Conservation (phyloP, 2,113 vertebrate genomes). For the Labeo rohita region DNA sequence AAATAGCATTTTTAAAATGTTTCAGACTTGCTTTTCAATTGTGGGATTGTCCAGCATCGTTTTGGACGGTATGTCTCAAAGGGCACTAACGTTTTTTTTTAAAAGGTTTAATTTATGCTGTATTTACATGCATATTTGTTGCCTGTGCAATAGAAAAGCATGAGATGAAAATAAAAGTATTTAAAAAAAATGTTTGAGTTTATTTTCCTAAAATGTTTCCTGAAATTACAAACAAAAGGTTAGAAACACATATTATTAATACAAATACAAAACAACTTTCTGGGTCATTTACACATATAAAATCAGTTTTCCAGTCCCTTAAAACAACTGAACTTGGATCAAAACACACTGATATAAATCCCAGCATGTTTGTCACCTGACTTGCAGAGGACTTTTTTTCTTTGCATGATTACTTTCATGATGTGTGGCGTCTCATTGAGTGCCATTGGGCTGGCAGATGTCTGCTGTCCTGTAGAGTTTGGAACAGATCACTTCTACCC, state of each 20-base stretch:
- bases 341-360: neutral
- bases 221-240: neutral
- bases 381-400: neutral
- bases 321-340: neutral
- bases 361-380: neutral
- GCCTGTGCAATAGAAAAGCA: neutral
- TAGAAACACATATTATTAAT: neutral
- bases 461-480: slow-evolving; percentile 80
- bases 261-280: neutral
- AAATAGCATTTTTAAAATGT: neutral
- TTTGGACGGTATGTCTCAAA: slow-evolving; percentile 4
- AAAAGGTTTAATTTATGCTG: neutral
- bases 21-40: neutral
- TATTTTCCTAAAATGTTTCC: neutral
- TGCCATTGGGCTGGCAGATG: slow-evolving; percentile 29
- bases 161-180: slow-evolving; percentile 14
- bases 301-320: neutral
- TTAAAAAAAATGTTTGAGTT: neutral
- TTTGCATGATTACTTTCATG: neutral
- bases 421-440: neutral
- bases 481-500: slow-evolving; percentile 82
- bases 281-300: neutral
- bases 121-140: neutral
- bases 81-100: neutral
- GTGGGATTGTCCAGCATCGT: neutral